phyloP scores from a whole-genome alignment of 2,797 vertebrate species.

The Sebastes matsubarae region DNA sequence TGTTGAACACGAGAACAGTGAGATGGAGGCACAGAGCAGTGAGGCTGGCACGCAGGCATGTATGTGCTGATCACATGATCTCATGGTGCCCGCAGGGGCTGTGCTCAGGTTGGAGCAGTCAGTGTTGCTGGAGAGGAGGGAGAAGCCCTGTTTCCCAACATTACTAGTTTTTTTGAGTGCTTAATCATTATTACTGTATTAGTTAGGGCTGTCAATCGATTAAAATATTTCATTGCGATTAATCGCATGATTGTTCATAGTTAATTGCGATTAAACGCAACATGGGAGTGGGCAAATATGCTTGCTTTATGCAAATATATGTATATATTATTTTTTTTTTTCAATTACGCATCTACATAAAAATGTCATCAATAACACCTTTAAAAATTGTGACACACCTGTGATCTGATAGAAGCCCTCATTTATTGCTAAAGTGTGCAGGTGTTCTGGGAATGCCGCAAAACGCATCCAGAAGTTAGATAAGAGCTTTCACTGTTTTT shows the following conservation, averaged over 20 bases:
- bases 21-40: not conserved
- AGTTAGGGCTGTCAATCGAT: not conserved
- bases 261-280: too few species aligned
- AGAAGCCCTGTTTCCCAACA: not conserved
- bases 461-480: not conserved
- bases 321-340: not conserved
- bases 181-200: not conserved
- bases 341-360: too few species aligned
- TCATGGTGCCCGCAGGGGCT: not conserved
- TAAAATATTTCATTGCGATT: too few species aligned
- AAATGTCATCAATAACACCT: not conserved
- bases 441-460: not conserved
- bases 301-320: not conserved
- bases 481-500: not conserved
- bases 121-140: not conserved
- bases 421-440: not conserved
- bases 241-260: too few species aligned
- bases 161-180: not conserved
- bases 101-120: not conserved
- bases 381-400: not conserved
- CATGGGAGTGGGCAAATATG: too few species aligned
- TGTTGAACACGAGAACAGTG: not conserved
- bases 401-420: not conserved
- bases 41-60: not conserved
- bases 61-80: conserved; percentile 6